Evolutionary conservation across 2,113 vertebrate genomes (phyloP).

Genomic region (Etia nguti): DNA sequence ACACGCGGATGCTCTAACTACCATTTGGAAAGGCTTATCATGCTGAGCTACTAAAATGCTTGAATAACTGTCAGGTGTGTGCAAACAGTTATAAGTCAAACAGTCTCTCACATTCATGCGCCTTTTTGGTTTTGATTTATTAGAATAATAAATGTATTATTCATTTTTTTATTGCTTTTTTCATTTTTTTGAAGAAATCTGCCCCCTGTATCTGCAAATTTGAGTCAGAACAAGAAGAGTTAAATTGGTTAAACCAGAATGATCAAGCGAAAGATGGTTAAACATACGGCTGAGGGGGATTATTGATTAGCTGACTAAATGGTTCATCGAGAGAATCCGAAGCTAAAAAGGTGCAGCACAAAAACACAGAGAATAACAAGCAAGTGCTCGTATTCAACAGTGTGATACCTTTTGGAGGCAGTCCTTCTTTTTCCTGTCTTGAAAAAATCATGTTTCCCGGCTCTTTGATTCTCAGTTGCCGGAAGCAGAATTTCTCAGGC

Average conservation of each 20-base stretch:
- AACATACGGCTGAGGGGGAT: not conserved
- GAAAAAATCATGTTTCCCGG: not conserved
- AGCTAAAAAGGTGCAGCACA: not conserved
- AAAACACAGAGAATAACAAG: not conserved
- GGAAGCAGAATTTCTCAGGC: not conserved
- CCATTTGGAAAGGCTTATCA: not conserved
- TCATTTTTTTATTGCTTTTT: not conserved
- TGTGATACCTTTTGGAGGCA: constrained; percentile 6
- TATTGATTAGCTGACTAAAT: not conserved
- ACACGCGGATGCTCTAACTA: not conserved
- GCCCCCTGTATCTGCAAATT: not conserved
- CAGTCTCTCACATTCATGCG: not conserved
- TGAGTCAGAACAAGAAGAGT: not conserved
- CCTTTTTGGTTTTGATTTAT: not conserved
- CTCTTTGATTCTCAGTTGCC: constrained; percentile 17
- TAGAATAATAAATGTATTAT: not conserved
- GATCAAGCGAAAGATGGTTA: not conserved
- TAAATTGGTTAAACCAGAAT: not conserved
- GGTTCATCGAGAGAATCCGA: not conserved
- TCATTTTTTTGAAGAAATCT: not conserved
- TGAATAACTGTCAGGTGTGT: not conserved
- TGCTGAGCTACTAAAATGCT: not conserved
- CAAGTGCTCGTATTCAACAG: not conserved
- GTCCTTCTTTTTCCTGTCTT: not conserved
- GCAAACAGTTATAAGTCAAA: not conserved